Evolutionary conservation across 2,888 invertebrate species (phyloP).

Genomic region (Lepidocyrtoides sp.): DNA sequence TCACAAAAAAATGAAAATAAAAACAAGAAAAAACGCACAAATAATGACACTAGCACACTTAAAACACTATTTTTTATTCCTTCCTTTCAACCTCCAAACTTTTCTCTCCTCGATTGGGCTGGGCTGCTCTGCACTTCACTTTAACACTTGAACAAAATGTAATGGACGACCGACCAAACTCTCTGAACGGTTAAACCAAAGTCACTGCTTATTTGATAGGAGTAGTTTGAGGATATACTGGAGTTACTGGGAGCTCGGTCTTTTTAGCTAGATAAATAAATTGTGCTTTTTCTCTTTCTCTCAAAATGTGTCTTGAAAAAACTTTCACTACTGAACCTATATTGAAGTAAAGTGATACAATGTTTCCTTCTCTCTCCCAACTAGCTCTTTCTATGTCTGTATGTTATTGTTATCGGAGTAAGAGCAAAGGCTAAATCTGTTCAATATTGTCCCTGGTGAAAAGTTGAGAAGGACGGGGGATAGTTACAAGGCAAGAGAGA

Average conservation of each 20-base stretch:
- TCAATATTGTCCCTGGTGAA: conserved; percentile 62
- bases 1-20: neutral
- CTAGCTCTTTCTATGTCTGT: neutral
- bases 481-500: conserved; percentile 4
- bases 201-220: neutral
- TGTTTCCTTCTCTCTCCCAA: neutral
- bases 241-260: neutral
- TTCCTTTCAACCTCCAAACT: neutral
- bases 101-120: neutral
- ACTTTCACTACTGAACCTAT: conserved; percentile 52
- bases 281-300: neutral
- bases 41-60: conserved; percentile 59
- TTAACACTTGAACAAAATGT: conserved; percentile 48
- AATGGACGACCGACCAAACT: neutral
- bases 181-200: neutral
- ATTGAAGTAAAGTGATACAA: neutral
- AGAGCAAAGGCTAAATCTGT: conserved; percentile 71
- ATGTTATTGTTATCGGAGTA: conserved; percentile 43
- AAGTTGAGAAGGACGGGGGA: conserved; percentile 38
- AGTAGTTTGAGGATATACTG: conserved; percentile 13
- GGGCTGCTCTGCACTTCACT: conserved; percentile 57
- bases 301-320: conserved; percentile 15
- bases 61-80: conserved; percentile 21
- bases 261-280: conserved; percentile 23
- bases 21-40: conserved; percentile 48